Conservation (phyloP, 2,888 invertebrate genomes). For the Graphium colonna region DNA sequence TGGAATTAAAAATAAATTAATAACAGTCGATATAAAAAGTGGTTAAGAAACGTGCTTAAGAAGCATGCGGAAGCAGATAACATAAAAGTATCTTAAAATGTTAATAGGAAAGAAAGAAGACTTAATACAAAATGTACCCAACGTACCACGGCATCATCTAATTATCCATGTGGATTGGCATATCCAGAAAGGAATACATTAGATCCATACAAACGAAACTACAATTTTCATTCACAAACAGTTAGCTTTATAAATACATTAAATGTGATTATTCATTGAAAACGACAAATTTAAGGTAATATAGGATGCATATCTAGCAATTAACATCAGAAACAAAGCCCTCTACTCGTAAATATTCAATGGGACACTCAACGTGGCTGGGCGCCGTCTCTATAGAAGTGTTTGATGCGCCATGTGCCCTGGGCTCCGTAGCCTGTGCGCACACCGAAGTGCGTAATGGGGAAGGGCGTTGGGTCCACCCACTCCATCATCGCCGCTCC, state of each 20-base stretch:
- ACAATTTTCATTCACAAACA: constrained; percentile 22
- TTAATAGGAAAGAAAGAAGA: constrained; percentile 17
- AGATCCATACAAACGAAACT: constrained; percentile 11
- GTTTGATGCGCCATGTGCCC: constrained; percentile 81
- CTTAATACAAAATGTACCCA: constrained; percentile 72
- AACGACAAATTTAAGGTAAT: constrained; percentile 2
- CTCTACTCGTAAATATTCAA: constrained; percentile 30
- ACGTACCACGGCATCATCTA: constrained; percentile 56
- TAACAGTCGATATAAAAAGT: too few species aligned
- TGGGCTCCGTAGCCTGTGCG: constrained; percentile 83
- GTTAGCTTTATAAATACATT: constrained; percentile 26
- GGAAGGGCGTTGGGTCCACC: constrained; percentile 80
- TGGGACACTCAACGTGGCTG: constrained; percentile 65
- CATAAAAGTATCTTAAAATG: neutral
- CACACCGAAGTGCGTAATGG: constrained; percentile 81
- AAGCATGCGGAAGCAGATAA: neutral
- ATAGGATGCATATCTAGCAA: constrained; percentile 39
- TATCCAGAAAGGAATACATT: constrained; percentile 11
- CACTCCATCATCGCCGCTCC: constrained; percentile 80
- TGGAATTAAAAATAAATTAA: neutral
- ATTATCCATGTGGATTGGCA: constrained; percentile 39
- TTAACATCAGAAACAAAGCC: constrained; percentile 52
- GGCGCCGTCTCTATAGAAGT: constrained; percentile 47
- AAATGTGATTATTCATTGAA: constrained; percentile 30
- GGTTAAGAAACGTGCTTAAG: neutral